Base-by-base conservation (phyloP, 2,797 vertebrate genomes). In the Sciaenops ocellatus region DNA sequence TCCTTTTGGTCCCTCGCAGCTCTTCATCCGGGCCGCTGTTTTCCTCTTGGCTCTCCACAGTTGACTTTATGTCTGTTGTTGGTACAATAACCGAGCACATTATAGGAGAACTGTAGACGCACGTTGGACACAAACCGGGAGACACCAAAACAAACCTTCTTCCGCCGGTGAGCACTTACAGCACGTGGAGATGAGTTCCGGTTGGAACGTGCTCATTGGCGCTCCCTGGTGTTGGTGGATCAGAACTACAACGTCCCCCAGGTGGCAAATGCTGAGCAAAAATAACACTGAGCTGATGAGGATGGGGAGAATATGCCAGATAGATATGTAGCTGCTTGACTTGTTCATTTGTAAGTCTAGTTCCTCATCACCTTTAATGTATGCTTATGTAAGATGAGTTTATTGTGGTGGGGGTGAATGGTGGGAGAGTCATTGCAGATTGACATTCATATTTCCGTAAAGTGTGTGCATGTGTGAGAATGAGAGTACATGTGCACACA, bases 1-100 rank as follows among this genome's bases (percentile, higher is more conserved):
- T 96, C 60, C 94, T 92, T 69, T 95, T 95, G 9, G 24, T 84
- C 47, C 73, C 89, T 72, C 54, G 90, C 52, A 3, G 67, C 51
- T 87, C 84, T 3, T 93, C 86, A 13, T 88, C 91, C 3, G 12
- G 42, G 0, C 24, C n/a, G 28, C n/a, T 6, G 28, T 26, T 30
- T 11, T 76, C 83, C 28, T 5, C 59, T 18, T 26, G 47, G 16
- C 17, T 82, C 38, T 87, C 84, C 18, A 8, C 3, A 3, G 74
- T 16, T 18, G 86, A 71, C 83, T 89, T 88, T 7, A 11, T 54
- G 9, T 61, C 61, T 1, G 52, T 24, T 24, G 24, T 44, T 2
- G 51, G 71, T 20, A 56, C 18, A 65, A 30, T 28, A 24, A 60
- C 0, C 11, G 69, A 54, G 50, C 24, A 79, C 71, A 68, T 77